These are phyloP conservation scores for Cololabis saira DNA, from an alignment of 2,113 vertebrate species.

Conservation along the genomic window DNA sequence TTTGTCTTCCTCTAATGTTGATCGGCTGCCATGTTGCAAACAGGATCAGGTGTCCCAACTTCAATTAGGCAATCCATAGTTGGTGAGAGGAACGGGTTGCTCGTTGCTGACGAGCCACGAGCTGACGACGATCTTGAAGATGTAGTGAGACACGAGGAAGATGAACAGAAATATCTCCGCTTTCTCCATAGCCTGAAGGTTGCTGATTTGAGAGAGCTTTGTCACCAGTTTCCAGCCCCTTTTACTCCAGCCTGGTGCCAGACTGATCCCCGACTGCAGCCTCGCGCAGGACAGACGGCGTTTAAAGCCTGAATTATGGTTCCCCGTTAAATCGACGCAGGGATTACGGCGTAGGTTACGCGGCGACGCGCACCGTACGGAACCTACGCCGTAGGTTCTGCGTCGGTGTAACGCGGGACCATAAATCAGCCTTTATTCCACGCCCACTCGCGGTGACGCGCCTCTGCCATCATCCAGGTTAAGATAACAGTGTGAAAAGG, in stretches of 20 bases:
- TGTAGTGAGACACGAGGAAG: conserved; percentile 37
- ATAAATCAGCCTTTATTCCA: too few relatives aligned
- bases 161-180: conserved; percentile 13
- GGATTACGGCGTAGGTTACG: too few relatives aligned
- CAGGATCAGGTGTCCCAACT: conserved; percentile 65
- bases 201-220: background rate
- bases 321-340: too few relatives aligned
- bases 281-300: conserved; percentile 25
- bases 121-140: conserved; percentile 16
- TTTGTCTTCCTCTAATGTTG: conserved; percentile 24
- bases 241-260: conserved; percentile 17
- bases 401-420: too few relatives aligned
- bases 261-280: conserved; percentile 54
- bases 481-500: background rate
- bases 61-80: conserved; percentile 65
- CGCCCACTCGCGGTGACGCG: conserved; percentile 72
- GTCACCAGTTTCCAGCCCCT: conserved; percentile 2
- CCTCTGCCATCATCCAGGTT: conserved; percentile 37
- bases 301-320: too few relatives aligned
- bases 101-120: conserved; percentile 6
- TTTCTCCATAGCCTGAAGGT: conserved; percentile 44
- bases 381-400: too few relatives aligned
- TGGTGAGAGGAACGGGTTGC: conserved; percentile 6
- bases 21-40: conserved; percentile 38
- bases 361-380: too few relatives aligned